Base-by-base conservation (phyloP, 2,797 vertebrate species). In the Myiothlypis chrysogaster region DNA sequence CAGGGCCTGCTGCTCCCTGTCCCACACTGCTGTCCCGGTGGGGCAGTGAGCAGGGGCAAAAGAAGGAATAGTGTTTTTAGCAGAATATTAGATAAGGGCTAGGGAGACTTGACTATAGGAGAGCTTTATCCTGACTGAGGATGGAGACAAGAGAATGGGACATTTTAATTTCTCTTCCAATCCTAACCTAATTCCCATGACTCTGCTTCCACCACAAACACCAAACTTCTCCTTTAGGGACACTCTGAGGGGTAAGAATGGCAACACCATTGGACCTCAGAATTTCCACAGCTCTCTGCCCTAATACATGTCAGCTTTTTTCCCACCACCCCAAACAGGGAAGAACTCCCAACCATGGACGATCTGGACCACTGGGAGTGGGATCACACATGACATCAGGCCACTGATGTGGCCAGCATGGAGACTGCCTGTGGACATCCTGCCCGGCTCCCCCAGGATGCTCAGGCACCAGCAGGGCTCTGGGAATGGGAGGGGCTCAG, bases 231-330 rank as follows among this genome's bases (percentile, higher is more conserved):
- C 30, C 59, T 83, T 75, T 25, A 68, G 30, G 27, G 41, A 57
- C 2, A 7, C 9, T 76, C 46, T 47, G 2, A 50, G 15, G 12
- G 19, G 2, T 30, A 73, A 70, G 46, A 78, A 64, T 8, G 21
- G 11, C 30, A 90, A 60, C 15, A 41, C 7, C 24, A 32, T 28
- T 60, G n/a, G 12, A 68, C 10, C 12, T 53, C 49, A 56, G 4
- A 14, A 9, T 37, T 65, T 90, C 39, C 32, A 46, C 35, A 92
- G 19, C 24, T 32, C 27, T 83, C 66, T 78, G 20, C 34, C 27
- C 37, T 1, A 1, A 24, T 12, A 41, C 12, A 3, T 1, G 4
- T 13, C 44, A 90, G 25, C 14, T 1, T 1, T 35, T 64, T 53
- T 15, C 19, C 23, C 37, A 57, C 22, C 3, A 8, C 44, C 13